phyloP scores from a whole-genome alignment of 2,113 vertebrate genomes.

The Pelecanus crispus region DNA sequence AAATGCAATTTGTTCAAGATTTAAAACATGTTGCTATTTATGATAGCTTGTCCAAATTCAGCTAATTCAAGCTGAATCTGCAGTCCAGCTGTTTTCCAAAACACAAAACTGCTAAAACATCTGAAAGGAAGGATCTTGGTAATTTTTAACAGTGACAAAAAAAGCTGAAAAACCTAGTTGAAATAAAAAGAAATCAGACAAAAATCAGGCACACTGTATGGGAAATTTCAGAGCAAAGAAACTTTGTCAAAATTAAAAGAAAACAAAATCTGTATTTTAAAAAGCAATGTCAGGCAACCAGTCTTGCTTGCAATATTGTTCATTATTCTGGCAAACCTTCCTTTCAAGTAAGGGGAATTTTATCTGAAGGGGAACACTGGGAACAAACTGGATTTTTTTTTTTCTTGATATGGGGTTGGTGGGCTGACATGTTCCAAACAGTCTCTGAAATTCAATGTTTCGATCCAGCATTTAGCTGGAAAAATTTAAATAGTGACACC shows the following conservation, averaged over 20 bases:
- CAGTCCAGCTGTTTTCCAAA: neutral
- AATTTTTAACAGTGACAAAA: neutral
- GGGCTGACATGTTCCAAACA: neutral
- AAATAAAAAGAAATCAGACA: neutral
- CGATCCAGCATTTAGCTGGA: neutral
- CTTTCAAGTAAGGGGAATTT: neutral
- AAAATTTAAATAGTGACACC: neutral
- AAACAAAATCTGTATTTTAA: neutral
- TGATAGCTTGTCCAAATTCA: neutral
- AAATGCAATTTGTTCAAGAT: neutral
- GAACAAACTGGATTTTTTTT: neutral
- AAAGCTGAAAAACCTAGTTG: neutral
- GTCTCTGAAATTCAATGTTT: neutral
- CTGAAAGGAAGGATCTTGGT: neutral
- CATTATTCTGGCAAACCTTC: neutral
- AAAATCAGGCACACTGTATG: neutral
- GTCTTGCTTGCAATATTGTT: neutral
- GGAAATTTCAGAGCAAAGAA: neutral
- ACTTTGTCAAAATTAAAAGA: neutral
- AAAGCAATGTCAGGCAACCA: neutral
- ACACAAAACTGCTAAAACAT: neutral
- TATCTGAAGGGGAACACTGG: neutral
- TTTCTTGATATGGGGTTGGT: neutral
- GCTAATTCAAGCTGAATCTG: neutral
- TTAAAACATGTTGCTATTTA: neutral